Evolutionary conservation across 2,797 vertebrate species (phyloP).

Genomic region (Liparis tanakae): DNA sequence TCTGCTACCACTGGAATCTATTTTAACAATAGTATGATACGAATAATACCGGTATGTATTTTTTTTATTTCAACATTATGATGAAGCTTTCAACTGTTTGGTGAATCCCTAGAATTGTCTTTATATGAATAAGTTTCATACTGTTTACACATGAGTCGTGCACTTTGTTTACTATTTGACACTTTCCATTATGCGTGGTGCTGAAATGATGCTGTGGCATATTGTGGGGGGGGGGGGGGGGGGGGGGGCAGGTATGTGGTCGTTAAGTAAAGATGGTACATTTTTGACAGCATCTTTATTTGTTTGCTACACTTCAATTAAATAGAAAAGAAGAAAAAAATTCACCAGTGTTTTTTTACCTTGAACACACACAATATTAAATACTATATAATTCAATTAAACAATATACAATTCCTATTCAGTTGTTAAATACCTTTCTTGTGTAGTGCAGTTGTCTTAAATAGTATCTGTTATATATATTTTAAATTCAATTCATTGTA

Average conservation of each 20-base stretch:
- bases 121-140: too few relatives aligned
- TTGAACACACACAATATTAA: slow-evolving; percentile 1
- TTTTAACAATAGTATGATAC: too few relatives aligned
- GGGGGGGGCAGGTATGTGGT: too few relatives aligned
- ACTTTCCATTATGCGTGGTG: neutral
- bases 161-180: neutral
- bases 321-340: neutral
- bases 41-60: too few relatives aligned
- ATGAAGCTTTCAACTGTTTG: neutral
- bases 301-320: neutral
- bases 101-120: neutral
- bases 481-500: neutral
- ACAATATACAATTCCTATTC: neutral
- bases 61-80: too few relatives aligned
- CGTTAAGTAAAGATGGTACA: neutral
- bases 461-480: neutral
- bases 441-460: neutral
- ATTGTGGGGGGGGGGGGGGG: neutral
- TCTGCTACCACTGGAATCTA: too few relatives aligned
- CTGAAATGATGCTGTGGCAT: neutral
- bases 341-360: neutral
- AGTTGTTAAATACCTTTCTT: slow-evolving; percentile 4
- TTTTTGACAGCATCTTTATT: slow-evolving; percentile 20
- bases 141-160: too few relatives aligned
- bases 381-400: slow-evolving; percentile 1